Evolutionary conservation across 2,888 invertebrate genomes (phyloP).

Genomic region (Axea sp.): DNA sequence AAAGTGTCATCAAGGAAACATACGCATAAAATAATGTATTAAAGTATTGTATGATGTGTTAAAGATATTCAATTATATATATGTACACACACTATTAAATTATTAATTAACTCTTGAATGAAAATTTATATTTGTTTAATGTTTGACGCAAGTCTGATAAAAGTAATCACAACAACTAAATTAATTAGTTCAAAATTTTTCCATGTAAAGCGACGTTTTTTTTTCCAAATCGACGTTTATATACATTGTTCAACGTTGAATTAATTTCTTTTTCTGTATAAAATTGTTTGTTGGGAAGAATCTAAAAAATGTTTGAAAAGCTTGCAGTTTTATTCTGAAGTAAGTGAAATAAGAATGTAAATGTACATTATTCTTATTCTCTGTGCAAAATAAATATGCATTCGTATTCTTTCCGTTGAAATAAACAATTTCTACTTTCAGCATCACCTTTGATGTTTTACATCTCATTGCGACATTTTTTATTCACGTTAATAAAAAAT

Average conservation of each 20-base stretch:
- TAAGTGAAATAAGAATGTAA: conserved; percentile 12
- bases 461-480: conserved; percentile 3
- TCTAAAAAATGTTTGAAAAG: conserved; percentile 1
- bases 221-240: conserved; percentile 8
- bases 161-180: neutral
- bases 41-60: no score
- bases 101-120: no score
- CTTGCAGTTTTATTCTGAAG: conserved; percentile 2
- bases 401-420: neutral
- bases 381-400: conserved; percentile 6
- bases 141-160: neutral
- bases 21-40: no score
- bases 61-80: no score
- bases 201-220: neutral
- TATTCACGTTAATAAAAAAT: neutral
- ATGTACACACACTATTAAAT: no score
- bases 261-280: neutral
- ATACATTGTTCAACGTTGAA: neutral
- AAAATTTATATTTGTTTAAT: no score
- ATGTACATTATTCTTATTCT: conserved; percentile 15
- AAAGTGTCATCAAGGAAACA: no score
- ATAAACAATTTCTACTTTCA: neutral
- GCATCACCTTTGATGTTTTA: conserved; percentile 2
- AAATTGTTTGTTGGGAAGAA: neutral
- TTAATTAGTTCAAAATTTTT: neutral